Percentiles rank a stretch among this genome's conserved stretches.
Evolutionary conservation across 2,888 invertebrate genomes (phyloP).

Genomic region (Pecten maximus): DNA sequence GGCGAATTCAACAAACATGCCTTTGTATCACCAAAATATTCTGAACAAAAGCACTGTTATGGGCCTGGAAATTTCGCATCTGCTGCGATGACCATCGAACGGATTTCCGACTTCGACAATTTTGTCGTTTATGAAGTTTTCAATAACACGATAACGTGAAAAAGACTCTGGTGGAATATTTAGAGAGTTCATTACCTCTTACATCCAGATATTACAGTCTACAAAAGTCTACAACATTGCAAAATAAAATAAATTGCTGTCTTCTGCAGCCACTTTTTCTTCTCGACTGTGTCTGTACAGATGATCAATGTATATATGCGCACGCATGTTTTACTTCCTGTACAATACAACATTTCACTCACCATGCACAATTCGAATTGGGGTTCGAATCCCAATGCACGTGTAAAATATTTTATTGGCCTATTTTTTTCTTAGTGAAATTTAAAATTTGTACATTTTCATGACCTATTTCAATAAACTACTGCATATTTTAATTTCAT

Average conservation of each 20-base stretch:
- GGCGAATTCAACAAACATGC: not conserved
- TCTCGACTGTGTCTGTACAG: slow-evolving; percentile 49
- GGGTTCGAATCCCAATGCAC: not conserved
- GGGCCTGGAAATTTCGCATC: slow-evolving; percentile 20
- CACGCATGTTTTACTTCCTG: slow-evolving; percentile 41
- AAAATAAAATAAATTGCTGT: slow-evolving; percentile 31
- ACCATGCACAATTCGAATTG: not conserved
- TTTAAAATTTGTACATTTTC: too few species aligned
- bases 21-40: not conserved
- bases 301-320: slow-evolving; percentile 49
- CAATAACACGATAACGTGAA: not conserved
- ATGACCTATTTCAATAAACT: too few species aligned
- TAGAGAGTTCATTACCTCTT: slow-evolving; percentile 9
- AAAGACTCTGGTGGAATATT: not conserved
- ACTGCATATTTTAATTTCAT: too few species aligned
- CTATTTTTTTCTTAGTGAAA: not conserved
- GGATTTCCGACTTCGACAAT: slow-evolving; percentile 21
- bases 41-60: not conserved
- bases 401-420: not conserved
- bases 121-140: not conserved
- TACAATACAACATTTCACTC: not conserved
- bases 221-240: slow-evolving; percentile 28
- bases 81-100: slow-evolving; percentile 19
- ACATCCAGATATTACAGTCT: slow-evolving; percentile 37
- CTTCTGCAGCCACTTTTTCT: slow-evolving; percentile 26